These are phyloP conservation scores for Bombus terrestris DNA, from an alignment of 1,140 invertebrate genomes.

Conservation along the genomic window DNA sequence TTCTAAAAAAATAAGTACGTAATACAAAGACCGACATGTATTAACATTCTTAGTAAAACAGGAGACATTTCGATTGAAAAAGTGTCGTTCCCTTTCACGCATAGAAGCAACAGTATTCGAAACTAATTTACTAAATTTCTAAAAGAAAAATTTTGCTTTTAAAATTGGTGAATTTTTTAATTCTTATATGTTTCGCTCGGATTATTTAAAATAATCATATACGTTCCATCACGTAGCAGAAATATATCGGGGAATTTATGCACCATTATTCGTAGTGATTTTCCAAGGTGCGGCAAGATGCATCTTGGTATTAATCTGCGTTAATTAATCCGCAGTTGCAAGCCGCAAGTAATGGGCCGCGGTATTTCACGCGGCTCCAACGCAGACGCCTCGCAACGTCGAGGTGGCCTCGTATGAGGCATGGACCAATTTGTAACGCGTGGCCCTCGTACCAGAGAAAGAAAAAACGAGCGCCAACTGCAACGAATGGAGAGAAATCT, in stretches of 20 bases:
- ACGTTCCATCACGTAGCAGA: not conserved
- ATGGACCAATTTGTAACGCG: conserved; percentile 78
- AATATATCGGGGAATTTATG: not conserved
- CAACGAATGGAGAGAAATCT: conserved; percentile 43
- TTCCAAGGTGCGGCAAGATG: conserved; percentile 22
- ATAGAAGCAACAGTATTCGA: not conserved
- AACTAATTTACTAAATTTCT: not conserved
- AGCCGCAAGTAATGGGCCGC: conserved; percentile 77
- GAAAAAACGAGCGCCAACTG: conserved; percentile 28
- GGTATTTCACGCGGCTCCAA: conserved; percentile 71
- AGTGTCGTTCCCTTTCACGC: not conserved
- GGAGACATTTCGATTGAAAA: not conserved
- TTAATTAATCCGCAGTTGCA: conserved; percentile 72
- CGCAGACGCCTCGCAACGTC: conserved; percentile 50
- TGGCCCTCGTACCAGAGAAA: conserved; percentile 25
- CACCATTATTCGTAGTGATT: conserved; percentile 2
- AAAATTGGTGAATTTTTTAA: too few relatives aligned
- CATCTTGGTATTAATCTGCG: conserved; percentile 73
- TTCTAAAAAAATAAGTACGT: too few relatives aligned
- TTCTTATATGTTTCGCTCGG: too few relatives aligned
- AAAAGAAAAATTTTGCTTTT: not conserved
- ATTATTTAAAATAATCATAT: not conserved
- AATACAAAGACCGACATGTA: too few relatives aligned
- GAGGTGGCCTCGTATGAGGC: conserved; percentile 71
- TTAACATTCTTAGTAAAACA: too few relatives aligned